phyloP scores from a whole-genome alignment of 2,888 invertebrate genomes.

The Odontothrips loti region DNA sequence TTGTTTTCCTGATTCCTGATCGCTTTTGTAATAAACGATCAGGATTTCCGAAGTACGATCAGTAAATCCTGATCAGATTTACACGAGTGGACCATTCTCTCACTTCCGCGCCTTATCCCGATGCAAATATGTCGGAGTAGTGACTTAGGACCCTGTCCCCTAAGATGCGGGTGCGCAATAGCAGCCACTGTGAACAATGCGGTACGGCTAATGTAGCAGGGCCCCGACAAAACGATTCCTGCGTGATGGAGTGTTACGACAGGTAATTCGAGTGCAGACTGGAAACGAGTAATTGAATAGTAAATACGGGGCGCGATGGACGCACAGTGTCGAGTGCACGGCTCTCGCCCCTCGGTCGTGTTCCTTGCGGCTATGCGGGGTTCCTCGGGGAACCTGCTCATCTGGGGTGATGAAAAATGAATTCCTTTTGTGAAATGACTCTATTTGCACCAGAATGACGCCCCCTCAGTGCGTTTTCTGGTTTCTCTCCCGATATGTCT shows the following conservation, averaged over 20 bases:
- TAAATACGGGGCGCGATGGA: neutral
- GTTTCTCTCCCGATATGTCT: too few species aligned
- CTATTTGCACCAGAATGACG: too few species aligned
- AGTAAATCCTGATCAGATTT: too few species aligned
- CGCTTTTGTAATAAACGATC: too few species aligned
- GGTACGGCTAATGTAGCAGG: neutral
- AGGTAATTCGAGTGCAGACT: neutral
- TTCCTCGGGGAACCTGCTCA: too few species aligned
- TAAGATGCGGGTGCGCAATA: too few species aligned
- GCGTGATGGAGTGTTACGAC: slow-evolving; percentile 1
- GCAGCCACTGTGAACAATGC: neutral
- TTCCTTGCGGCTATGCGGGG: too few species aligned
- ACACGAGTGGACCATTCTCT: neutral
- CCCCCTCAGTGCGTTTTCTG: too few species aligned
- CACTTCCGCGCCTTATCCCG: neutral
- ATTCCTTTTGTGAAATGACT: too few species aligned
- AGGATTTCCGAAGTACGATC: too few species aligned
- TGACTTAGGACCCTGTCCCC: neutral
- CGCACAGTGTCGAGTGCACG: neutral
- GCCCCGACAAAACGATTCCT: neutral
- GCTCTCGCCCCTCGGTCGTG: too few species aligned
- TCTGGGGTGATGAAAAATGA: too few species aligned
- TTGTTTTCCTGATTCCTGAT: neutral
- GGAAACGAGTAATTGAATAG: neutral
- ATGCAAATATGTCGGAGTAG: neutral